Conservation (phyloP, 2,888 invertebrate species). For the Epirrita christyi region DNA sequence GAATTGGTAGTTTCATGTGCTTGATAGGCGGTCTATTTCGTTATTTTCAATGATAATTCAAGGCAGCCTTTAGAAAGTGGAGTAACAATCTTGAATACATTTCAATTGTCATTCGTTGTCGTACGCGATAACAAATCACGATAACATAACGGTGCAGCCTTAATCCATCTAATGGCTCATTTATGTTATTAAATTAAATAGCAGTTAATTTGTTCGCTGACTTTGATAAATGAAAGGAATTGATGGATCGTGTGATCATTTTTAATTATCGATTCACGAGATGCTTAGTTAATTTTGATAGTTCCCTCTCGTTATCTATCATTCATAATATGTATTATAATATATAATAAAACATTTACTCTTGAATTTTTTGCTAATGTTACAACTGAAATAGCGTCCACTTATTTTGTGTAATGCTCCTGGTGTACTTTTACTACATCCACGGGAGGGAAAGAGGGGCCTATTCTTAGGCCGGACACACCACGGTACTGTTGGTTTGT, state of each 20-base stretch:
- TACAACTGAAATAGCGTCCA: too few species aligned
- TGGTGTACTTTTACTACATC: too few species aligned
- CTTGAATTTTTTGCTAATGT: too few species aligned
- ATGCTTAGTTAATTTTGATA: not conserved
- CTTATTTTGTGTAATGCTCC: too few species aligned
- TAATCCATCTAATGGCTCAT: constrained; percentile 33
- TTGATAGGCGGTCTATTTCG: not conserved
- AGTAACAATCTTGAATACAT: constrained; percentile 13
- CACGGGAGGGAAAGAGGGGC: too few species aligned
- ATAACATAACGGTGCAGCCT: constrained; percentile 28
- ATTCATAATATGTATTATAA: too few species aligned
- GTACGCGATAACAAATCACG: constrained; percentile 25
- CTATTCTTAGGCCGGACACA: too few species aligned
- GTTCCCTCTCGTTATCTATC: too few species aligned
- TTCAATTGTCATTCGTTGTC: constrained; percentile 33
- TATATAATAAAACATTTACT: too few species aligned
- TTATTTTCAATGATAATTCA: constrained; percentile 3
- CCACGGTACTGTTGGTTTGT: too few species aligned
- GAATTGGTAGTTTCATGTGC: not conserved
- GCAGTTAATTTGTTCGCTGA: constrained; percentile 23
- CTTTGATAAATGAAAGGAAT: constrained; percentile 24
- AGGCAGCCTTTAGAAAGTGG: constrained; percentile 23
- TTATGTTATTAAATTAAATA: constrained; percentile 29
- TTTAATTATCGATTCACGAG: constrained; percentile 22
- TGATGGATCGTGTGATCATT: constrained; percentile 18